Conservation (phyloP, 2,797 vertebrate species). For the Scolopax bukidnonensis region DNA sequence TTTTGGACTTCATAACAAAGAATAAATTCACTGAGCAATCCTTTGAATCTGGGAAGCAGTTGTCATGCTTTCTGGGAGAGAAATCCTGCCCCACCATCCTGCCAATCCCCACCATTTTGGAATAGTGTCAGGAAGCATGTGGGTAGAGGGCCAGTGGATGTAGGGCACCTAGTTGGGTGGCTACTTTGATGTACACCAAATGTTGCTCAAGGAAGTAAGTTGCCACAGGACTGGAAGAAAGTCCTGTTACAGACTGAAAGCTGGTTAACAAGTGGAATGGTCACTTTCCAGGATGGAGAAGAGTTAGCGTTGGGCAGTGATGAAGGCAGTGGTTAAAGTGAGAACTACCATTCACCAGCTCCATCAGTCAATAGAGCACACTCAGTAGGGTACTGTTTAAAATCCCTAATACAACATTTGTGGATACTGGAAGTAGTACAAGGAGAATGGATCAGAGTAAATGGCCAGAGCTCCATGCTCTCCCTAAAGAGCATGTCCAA, state of each 20-base stretch:
- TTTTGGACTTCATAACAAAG: not conserved
- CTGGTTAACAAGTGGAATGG: not conserved
- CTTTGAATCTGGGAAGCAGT: not conserved
- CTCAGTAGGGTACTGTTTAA: not conserved
- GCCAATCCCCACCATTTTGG: not conserved
- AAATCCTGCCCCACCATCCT: not conserved
- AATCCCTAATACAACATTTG: not conserved
- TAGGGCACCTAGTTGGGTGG: not conserved
- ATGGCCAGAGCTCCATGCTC: not conserved
- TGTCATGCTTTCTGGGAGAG: not conserved
- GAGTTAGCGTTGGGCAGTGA: not conserved
- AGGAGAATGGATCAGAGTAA: not conserved
- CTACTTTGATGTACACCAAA: not conserved
- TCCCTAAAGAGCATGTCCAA: not conserved
- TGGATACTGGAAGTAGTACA: not conserved
- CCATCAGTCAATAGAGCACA: not conserved
- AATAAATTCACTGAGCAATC: not conserved
- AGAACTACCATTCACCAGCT: not conserved
- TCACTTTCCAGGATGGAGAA: not conserved
- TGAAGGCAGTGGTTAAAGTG: not conserved
- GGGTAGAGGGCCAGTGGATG: not conserved
- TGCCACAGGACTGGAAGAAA: not conserved
- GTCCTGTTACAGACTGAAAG: not conserved
- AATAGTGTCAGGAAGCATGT: not conserved
- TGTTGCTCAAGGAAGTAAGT: not conserved